phyloP scores from a whole-genome alignment of 1,140 invertebrate genomes.

The Ericerus pela region DNA sequence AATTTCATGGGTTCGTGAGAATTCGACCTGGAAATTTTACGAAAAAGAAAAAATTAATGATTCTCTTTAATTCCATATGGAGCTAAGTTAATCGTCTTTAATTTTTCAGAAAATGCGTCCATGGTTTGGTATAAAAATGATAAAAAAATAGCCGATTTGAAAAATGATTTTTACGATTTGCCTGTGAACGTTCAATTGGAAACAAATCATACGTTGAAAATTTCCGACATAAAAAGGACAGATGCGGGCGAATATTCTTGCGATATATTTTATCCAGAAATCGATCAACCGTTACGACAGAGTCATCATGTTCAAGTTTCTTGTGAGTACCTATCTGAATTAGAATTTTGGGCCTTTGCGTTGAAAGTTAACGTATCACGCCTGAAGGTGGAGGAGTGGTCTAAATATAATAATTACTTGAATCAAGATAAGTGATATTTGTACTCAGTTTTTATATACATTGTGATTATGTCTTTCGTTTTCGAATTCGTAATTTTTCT shows the following conservation, averaged over 20 bases:
- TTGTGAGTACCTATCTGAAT: constrained; percentile 39
- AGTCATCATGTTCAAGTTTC: constrained; percentile 57
- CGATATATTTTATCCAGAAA: constrained; percentile 40
- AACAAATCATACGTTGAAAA: constrained; percentile 50
- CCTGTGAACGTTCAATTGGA: constrained; percentile 43
- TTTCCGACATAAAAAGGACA: constrained; percentile 38
- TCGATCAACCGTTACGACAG: constrained; percentile 45
- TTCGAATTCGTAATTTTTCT: too few relatives aligned
- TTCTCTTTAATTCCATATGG: neutral
- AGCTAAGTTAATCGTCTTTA: too few relatives aligned
- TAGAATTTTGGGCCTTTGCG: too few relatives aligned
- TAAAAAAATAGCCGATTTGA: constrained; percentile 44
- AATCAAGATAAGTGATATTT: too few relatives aligned
- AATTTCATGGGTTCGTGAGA: neutral
- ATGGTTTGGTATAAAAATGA: constrained; percentile 45
- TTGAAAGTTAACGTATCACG: too few relatives aligned
- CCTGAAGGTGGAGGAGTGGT: too few relatives aligned
- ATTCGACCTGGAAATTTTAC: neutral
- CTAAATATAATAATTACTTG: too few relatives aligned
- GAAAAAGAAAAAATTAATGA: neutral
- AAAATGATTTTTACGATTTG: constrained; percentile 31
- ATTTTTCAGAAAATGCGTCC: constrained; percentile 25
- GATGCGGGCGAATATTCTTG: constrained; percentile 62
- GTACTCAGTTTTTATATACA: too few relatives aligned
- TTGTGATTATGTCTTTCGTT: too few relatives aligned